These are phyloP conservation scores for Drosophila pandora DNA, from an alignment of 1,140 invertebrate species.

Conservation along the genomic window DNA sequence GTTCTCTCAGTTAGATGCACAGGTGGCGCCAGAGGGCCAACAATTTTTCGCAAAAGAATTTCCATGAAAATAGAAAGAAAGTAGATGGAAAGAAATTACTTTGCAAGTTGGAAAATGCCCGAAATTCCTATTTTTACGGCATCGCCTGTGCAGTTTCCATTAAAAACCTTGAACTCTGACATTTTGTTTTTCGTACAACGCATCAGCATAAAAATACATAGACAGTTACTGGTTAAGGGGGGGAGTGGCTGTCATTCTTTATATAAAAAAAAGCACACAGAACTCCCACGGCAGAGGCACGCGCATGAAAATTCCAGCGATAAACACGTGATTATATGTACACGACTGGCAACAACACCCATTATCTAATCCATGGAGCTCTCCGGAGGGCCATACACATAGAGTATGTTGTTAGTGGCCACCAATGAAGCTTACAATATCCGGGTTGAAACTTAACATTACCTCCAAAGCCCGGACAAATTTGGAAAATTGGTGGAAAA, in stretches of 20 bases:
- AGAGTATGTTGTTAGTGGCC: constrained; percentile 26
- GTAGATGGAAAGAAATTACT: not conserved
- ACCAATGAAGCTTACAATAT: constrained; percentile 22
- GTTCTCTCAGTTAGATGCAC: constrained; percentile 15
- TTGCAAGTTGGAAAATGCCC: not conserved
- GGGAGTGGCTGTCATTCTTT: constrained; percentile 19
- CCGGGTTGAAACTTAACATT: constrained; percentile 12
- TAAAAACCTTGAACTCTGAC: constrained; percentile 70
- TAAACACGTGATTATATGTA: constrained; percentile 79
- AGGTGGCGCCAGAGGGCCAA: constrained; percentile 22
- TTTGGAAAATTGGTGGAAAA: not conserved
- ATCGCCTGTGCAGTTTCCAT: constrained; percentile 13
- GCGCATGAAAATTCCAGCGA: constrained; percentile 70
- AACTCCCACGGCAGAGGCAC: constrained; percentile 62
- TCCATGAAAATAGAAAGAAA: not conserved
- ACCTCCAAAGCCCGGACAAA: too few relatives aligned
- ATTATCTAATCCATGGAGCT: constrained; percentile 39
- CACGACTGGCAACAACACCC: constrained; percentile 36
- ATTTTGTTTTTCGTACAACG: constrained; percentile 40
- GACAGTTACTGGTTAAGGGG: constrained; percentile 1
- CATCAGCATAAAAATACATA: constrained; percentile 29
- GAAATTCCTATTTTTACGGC: constrained; percentile 16
- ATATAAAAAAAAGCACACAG: constrained; percentile 3
- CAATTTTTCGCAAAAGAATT: not conserved
- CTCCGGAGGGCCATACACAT: not conserved